phyloP scores from a whole-genome alignment of 2,888 invertebrate species.

The Acanthosoma haemorrhoidale region DNA sequence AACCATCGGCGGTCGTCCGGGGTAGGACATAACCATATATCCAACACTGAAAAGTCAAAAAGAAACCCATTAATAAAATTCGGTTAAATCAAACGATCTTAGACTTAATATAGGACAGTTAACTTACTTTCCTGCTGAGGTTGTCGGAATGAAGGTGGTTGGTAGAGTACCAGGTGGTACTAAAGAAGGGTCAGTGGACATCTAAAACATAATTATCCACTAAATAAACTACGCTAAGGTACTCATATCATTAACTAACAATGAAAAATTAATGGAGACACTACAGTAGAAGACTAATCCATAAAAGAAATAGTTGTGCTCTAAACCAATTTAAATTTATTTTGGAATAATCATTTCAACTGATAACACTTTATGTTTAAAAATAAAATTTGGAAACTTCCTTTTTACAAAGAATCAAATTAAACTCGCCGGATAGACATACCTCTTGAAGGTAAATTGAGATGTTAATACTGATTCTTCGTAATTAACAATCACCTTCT shows the following conservation, averaged over 20 bases:
- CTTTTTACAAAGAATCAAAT: no score
- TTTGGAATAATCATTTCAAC: no score
- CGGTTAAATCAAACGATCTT: not conserved
- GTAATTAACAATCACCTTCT: not conserved
- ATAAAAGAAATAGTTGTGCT: no score
- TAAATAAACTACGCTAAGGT: no score
- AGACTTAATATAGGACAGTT: not conserved
- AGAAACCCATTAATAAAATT: not conserved
- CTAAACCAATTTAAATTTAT: no score
- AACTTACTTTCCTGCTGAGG: constrained; percentile 41
- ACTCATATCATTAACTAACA: no score
- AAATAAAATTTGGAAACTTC: no score
- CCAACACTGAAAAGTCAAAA: constrained; percentile 38
- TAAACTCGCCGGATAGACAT: not conserved
- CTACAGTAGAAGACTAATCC: no score
- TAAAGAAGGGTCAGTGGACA: constrained; percentile 41
- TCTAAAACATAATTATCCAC: constrained; percentile 35
- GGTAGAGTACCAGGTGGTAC: constrained; percentile 40
- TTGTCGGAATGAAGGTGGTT: constrained; percentile 41
- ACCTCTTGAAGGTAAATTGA: constrained; percentile 1
- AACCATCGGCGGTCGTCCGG: constrained; percentile 75
- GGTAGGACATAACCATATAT: constrained; percentile 70
- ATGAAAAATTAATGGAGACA: no score
- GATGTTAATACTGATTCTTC: not conserved
- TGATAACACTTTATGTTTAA: no score